Evolutionary conservation across 1,140 invertebrate genomes (phyloP).

Genomic region (Drosophila ambigua): DNA sequence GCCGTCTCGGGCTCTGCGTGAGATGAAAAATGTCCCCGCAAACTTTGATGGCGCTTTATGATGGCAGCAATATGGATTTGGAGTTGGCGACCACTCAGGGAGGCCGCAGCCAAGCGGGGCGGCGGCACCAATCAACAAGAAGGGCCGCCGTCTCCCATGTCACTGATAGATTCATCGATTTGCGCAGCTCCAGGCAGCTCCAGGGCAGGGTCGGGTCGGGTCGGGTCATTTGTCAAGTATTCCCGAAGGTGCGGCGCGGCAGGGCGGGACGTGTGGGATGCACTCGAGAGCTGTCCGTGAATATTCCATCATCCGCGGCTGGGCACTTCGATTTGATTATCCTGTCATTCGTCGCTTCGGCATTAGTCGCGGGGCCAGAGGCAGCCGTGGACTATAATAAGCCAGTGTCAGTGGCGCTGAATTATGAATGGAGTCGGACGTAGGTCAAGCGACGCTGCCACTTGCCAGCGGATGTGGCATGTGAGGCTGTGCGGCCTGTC

Average conservation of each 20-base stretch:
- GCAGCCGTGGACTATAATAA: background rate
- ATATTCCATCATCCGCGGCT: slow-evolving; percentile 28
- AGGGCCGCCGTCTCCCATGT: background rate
- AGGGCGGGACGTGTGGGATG: too few relatives aligned
- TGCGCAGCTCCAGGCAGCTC: background rate
- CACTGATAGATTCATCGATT: slow-evolving; percentile 61
- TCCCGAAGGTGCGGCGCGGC: background rate
- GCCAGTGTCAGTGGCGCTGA: too few relatives aligned
- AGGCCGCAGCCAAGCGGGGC: too few relatives aligned
- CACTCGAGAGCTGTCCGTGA: slow-evolving; percentile 16
- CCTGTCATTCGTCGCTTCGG: background rate
- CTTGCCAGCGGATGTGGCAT: too few relatives aligned
- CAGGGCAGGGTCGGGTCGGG: background rate
- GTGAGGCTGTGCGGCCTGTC: too few relatives aligned
- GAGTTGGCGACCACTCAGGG: background rate
- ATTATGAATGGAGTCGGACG: too few relatives aligned
- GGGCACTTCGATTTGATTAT: slow-evolving; percentile 15
- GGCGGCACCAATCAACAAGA: slow-evolving; percentile 10
- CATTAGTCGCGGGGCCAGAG: background rate
- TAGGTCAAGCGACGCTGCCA: too few relatives aligned
- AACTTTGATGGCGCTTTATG: slow-evolving; percentile 24
- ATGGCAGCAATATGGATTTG: background rate
- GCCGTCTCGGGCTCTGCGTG: background rate
- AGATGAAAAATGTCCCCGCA: slow-evolving; percentile 31
- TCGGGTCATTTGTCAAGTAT: slow-evolving; percentile 18